Evolutionary conservation across 2,797 vertebrate species (phyloP), one percentile per base, ranked within the genome.

Genomic region (Podargus strigoides): DNA sequence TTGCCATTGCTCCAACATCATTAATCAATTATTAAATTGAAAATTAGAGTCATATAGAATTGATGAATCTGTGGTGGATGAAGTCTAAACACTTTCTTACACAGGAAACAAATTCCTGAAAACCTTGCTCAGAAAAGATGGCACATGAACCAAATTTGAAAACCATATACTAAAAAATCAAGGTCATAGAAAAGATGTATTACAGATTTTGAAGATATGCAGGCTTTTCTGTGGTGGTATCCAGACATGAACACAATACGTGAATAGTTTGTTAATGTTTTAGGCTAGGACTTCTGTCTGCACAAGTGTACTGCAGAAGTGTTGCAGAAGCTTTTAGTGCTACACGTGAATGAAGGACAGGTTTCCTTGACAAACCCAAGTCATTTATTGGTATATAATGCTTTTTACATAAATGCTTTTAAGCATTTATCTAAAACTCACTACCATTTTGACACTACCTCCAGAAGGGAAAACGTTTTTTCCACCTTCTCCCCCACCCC

Each of bases 221-320:
- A 44, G 39, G 7, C 10, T 78, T 85, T 81, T 42, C 53, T 72
- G 14, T 27, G 16, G 28, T 42, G 24, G 17, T n/a, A 70, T 20
- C 36, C 55, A 85, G 26, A 74, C 16, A 16, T 0, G 0, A 22
- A 56, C 19, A 68, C 8, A 55, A 30, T 9, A 27, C 21, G 15
- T 5, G 6, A 94, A 77, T 8, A 75, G 42, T 12, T 18, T 64
- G 34, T 4, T 62, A 81, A 9, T 7, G 10, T 59, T 83, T 77
- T 39, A 78, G 46, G 24, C 37, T n/a, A 75, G 2, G 1, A 52
- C 23, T 85, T 76, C 36, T 14, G 26, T 16, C 52, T 59, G 32
- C 27, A 50, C 37, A 4, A 68, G 11, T 17, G 6, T 37, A 80
- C 41, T 21, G 20, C 41, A 42, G 27, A 37, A 87, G 26, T 8